phyloP scores from a whole-genome alignment of 2,113 vertebrate genomes.

The Proteles cristata region DNA sequence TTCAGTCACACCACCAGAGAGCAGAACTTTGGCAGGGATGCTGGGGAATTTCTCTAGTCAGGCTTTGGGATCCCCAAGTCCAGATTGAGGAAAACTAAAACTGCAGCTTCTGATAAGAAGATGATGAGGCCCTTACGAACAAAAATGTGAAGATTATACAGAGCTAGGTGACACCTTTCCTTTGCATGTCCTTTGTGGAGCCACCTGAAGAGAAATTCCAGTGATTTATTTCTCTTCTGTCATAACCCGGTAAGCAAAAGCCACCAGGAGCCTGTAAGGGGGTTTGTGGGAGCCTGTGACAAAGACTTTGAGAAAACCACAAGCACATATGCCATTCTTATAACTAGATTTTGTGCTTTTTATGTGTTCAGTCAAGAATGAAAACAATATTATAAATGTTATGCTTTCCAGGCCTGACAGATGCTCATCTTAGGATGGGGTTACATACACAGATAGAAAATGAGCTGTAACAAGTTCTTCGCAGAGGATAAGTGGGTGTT shows the following conservation, averaged over 20 bases:
- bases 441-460: constrained; percentile 68
- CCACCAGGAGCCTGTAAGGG: not conserved
- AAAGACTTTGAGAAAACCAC: constrained; percentile 49
- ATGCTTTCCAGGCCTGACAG: constrained; percentile 63
- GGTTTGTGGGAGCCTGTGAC: not conserved
- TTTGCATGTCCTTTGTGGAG: not conserved
- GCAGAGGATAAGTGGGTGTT: constrained; percentile 63
- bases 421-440: constrained; percentile 64
- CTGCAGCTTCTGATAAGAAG: not conserved
- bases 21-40: not conserved
- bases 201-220: not conserved
- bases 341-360: constrained; percentile 67
- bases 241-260: not conserved
- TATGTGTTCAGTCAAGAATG: constrained; percentile 60
- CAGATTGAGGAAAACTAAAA: not conserved
- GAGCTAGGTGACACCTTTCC: not conserved
- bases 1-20: not conserved
- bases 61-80: not conserved
- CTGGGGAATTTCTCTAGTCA: not conserved
- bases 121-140: constrained; percentile 13
- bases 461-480: constrained; percentile 65
- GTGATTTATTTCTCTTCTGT: not conserved
- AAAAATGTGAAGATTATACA: not conserved
- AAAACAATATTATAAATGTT: constrained; percentile 68
- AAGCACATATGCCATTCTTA: not conserved